Percentiles rank a stretch among this genome's conserved stretches.
Conservation (phyloP, 1,140 invertebrate species). For the Lepeophtheirus salmonis region DNA sequence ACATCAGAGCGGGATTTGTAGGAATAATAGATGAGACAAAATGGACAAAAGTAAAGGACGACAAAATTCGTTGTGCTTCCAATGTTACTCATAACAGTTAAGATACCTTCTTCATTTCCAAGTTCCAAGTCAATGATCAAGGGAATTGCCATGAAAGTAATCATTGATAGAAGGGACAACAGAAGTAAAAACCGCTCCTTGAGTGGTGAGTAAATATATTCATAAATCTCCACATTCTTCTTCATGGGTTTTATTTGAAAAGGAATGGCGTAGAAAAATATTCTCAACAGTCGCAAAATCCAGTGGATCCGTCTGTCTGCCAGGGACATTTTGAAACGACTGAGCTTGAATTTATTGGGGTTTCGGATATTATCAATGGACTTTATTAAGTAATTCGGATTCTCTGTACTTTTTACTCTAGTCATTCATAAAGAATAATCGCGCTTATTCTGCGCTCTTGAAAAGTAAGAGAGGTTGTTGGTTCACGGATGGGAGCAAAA, state of each 20-base stretch:
- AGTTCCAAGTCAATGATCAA: background rate
- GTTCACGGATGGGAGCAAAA: too few relatives aligned
- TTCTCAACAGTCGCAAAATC: background rate
- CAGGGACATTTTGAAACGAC: background rate
- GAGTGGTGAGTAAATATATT: background rate
- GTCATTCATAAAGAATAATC: too few relatives aligned
- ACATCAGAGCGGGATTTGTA: background rate
- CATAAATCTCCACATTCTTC: background rate
- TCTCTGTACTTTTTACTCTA: too few relatives aligned
- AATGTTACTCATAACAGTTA: background rate
- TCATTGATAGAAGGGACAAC: background rate
- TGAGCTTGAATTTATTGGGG: background rate
- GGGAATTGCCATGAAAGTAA: background rate
- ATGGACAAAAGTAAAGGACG: background rate
- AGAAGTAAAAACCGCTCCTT: background rate
- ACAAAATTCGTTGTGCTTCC: background rate
- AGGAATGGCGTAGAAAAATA: background rate
- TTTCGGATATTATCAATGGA: background rate
- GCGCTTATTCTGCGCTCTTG: too few relatives aligned
- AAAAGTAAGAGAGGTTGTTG: too few relatives aligned
- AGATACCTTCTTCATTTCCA: background rate
- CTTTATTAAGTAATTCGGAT: too few relatives aligned
- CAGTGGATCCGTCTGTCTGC: background rate
- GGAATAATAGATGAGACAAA: background rate
- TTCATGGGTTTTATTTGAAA: background rate